Evolutionary conservation across 2,888 invertebrate genomes (phyloP), one percentile per base, ranked within the genome.

Genomic region (Torymus auratus): DNA sequence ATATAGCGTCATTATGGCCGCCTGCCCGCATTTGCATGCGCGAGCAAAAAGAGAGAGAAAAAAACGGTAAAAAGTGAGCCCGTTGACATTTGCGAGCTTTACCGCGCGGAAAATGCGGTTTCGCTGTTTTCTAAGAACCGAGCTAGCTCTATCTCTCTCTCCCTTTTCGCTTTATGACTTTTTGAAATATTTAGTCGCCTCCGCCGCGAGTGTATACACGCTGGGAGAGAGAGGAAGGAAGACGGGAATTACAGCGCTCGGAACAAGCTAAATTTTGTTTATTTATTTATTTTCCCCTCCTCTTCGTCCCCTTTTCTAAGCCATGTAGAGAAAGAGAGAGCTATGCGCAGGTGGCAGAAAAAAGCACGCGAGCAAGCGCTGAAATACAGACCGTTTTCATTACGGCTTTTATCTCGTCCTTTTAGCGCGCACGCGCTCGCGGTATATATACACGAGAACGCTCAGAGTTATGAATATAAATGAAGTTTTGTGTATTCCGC

Each of bases 71-170:
- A 41, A 41, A 50, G 58, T 23, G 28, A 23, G 61, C 72, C 28
- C 61, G 72, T 78, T 78, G 78, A 78, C 78, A 72, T 68, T 64
- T 64, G 65, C 23, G 55, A 72, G 72, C 72, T 78, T 78, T 64
- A 77, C 55, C 28, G 62, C 56, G 64, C 53, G 52, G 58, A 64
- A 77, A 77, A 70, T 71, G 70, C 58, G 77, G 77, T 70, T 70
- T 64, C n/a, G 72, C 78, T 53, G 52, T 65, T 72, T 76, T 72
- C 78, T 68, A 67, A 78, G 78, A 78, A 78, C 17, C 61, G 23
- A 70, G 64, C 64, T 77, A 64, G 28, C 28, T 7, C 28, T 41
- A 5, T 28, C 28, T 28, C 41, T 7, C 41, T 41, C 41, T 41
- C 41, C 7, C 41, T 41, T 77, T 65, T 14, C 70, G 50, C 65